These are phyloP conservation scores for Drosophila sordidula DNA, from an alignment of 2,888 invertebrate species.

Conservation along the genomic window DNA sequence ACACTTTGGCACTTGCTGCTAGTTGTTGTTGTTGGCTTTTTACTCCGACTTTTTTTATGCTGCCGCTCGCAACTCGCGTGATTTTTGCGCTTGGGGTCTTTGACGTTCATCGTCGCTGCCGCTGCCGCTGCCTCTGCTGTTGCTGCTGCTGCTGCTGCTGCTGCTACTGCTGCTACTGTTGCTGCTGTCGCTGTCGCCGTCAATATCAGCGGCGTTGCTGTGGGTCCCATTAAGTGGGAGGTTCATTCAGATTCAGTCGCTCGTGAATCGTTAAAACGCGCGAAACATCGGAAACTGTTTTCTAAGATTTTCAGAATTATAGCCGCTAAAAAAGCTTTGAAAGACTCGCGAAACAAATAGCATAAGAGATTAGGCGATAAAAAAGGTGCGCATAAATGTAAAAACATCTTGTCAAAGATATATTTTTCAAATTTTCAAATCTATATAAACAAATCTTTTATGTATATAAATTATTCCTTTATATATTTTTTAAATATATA, in stretches of 20 bases:
- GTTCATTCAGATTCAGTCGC: constrained; percentile 66
- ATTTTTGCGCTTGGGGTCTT: constrained; percentile 51
- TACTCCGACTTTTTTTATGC: constrained; percentile 52
- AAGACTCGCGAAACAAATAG: constrained; percentile 6
- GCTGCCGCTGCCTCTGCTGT: constrained; percentile 9
- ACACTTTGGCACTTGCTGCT: constrained; percentile 62
- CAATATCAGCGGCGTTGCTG: constrained; percentile 27
- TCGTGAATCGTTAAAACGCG: constrained; percentile 62
- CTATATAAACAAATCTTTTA: no score
- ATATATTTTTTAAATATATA: no score
- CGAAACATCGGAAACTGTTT: constrained; percentile 41
- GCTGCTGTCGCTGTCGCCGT: constrained; percentile 4
- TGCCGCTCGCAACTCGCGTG: constrained; percentile 71
- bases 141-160: background rate
- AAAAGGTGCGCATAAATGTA: constrained; percentile 18
- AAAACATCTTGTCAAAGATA: background rate
- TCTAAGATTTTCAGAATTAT: constrained; percentile 5
- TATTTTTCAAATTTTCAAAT: background rate
- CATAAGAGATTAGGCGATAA: constrained; percentile 2
- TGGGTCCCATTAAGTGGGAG: constrained; percentile 58
- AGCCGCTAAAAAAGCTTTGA: constrained; percentile 1
- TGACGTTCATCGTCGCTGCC: constrained; percentile 36
- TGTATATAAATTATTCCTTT: no score
- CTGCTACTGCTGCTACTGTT: background rate
- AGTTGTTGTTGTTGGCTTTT: constrained; percentile 23